These are phyloP conservation scores for Escarpia spicata DNA, from an alignment of 2,888 invertebrate species.

Conservation along the genomic window DNA sequence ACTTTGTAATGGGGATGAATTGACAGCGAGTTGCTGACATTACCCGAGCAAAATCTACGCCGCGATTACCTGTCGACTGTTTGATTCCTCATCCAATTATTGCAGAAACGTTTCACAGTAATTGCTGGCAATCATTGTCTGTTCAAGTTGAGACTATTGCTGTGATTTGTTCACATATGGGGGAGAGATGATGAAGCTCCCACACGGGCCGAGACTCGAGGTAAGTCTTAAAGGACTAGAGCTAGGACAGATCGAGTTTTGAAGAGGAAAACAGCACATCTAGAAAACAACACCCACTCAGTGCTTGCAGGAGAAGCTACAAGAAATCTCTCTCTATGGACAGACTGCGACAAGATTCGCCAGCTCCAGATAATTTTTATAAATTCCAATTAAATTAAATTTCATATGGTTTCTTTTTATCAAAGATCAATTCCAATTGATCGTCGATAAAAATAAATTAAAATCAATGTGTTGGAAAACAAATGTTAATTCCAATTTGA, in stretches of 20 bases:
- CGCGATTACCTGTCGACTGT: neutral
- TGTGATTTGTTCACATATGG: neutral
- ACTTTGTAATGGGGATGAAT: neutral
- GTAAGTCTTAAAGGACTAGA: neutral
- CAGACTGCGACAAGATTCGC: neutral
- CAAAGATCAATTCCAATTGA: too few species aligned
- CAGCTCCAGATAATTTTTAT: neutral
- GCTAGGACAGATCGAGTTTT: neutral
- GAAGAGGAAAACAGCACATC: neutral
- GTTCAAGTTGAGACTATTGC: neutral
- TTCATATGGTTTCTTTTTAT: too few species aligned
- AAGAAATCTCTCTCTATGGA: neutral
- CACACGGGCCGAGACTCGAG: neutral
- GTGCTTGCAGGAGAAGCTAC: neutral
- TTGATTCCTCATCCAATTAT: constrained; percentile 1
- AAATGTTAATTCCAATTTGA: too few species aligned
- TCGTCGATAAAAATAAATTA: too few species aligned
- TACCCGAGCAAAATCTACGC: neutral
- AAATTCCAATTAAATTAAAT: neutral
- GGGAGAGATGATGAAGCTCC: neutral
- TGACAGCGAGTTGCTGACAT: neutral
- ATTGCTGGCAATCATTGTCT: neutral
- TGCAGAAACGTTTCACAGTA: neutral
- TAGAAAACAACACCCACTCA: neutral
- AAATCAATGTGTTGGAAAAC: too few species aligned